Conservation (phyloP, 1,140 invertebrate species). For the Bursaphelenchus mucronatus region DNA sequence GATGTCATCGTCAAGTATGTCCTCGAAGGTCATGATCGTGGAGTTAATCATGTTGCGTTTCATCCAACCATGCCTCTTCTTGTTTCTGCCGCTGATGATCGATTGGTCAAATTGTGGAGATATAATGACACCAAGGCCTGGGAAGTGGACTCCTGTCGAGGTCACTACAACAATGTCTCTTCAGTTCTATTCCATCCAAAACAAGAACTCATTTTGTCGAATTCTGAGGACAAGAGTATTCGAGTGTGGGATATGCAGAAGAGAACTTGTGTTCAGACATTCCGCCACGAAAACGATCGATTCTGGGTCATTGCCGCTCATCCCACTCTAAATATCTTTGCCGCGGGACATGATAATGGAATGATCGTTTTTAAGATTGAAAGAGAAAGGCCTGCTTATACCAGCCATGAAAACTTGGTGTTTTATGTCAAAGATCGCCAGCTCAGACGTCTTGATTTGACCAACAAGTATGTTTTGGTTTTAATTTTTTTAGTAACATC, state of each 20-base stretch:
- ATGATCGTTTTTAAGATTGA: conserved; percentile 82
- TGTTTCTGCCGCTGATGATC: conserved; percentile 93
- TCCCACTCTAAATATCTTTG: conserved; percentile 68
- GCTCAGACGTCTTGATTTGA: conserved; percentile 85
- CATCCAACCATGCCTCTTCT: conserved; percentile 90
- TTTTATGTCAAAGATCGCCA: conserved; percentile 93
- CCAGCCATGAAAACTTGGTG: conserved; percentile 83
- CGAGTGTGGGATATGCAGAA: conserved; percentile 98
- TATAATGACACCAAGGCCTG: conserved; percentile 98
- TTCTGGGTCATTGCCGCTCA: conserved; percentile 94
- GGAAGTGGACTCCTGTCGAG: conserved; percentile 97
- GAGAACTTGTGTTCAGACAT: conserved; percentile 85
- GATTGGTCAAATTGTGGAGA: conserved; percentile 94
- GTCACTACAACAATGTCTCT: conserved; percentile 98
- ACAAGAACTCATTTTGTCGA: conserved; percentile 91
- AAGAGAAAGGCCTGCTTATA: conserved; percentile 88
- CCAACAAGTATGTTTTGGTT: conserved; percentile 64
- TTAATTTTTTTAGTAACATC: conserved; percentile 15
- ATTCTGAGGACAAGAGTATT: conserved; percentile 96
- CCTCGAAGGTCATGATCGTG: conserved; percentile 86
- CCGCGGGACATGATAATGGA: conserved; percentile 86
- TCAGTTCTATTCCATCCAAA: conserved; percentile 94
- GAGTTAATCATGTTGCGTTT: conserved; percentile 97
- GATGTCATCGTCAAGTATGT: conserved; percentile 97
- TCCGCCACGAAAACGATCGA: conserved; percentile 80